Conservation (phyloP, 2,113 vertebrate genomes). For the Phyllostomus hastatus region DNA sequence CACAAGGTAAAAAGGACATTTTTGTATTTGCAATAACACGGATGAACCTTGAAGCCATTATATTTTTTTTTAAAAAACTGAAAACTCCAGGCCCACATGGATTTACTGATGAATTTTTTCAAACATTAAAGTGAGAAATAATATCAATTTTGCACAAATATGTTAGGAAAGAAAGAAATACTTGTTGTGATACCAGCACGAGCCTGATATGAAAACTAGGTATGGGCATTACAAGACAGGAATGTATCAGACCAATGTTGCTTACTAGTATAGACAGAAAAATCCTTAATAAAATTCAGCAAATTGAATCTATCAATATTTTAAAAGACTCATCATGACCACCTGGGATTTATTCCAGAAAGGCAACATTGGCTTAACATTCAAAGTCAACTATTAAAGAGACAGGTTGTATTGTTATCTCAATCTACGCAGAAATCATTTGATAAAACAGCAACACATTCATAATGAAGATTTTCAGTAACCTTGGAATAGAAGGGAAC, state of each 20-base stretch:
- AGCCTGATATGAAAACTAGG: background rate
- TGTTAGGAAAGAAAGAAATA: background rate
- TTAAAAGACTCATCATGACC: background rate
- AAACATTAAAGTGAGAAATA: background rate
- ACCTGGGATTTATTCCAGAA: background rate
- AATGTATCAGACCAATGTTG: background rate
- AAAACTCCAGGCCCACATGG: background rate
- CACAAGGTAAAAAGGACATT: background rate
- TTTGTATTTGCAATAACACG: background rate
- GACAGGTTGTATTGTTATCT: background rate
- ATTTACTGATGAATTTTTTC: background rate
- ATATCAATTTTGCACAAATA: background rate
- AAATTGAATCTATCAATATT: background rate
- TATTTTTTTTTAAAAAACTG: background rate
- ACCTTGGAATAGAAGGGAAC: background rate
- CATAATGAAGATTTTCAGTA: background rate
- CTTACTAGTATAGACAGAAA: background rate
- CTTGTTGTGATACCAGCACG: background rate
- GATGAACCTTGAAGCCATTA: background rate
- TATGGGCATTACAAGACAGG: background rate
- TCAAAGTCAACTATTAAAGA: background rate
- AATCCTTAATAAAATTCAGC: background rate
- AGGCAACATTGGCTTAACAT: background rate
- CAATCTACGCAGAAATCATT: background rate
- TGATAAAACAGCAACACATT: background rate